Percentiles rank a stretch among this genome's conserved stretches.
Evolutionary conservation across 2,113 vertebrate species (phyloP).

Genomic region (Anguilla rostrata): DNA sequence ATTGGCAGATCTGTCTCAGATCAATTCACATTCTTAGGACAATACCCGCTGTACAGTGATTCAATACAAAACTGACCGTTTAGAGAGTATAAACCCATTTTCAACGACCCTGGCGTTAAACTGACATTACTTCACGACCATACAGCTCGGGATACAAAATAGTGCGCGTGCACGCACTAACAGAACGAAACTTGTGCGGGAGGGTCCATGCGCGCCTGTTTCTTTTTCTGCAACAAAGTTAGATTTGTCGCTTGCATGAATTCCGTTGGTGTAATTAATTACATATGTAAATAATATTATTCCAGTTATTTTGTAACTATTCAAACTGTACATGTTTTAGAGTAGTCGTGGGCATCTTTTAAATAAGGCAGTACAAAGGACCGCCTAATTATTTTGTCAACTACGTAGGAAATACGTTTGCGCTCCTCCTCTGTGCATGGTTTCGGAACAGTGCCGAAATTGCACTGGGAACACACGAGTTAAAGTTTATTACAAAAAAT

Average conservation of each 20-base stretch:
- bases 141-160: no score
- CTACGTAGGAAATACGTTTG: slow-evolving; percentile 22
- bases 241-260: background rate
- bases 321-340: background rate
- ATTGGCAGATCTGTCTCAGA: no score
- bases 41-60: no score
- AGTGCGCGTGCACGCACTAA: no score
- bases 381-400: background rate
- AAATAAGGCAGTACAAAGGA: slow-evolving; percentile 13
- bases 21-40: no score
- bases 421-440: slow-evolving; percentile 24
- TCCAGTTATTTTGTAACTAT: background rate
- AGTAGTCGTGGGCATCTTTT: background rate
- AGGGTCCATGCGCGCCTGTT: no score
- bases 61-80: no score
- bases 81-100: no score
- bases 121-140: no score
- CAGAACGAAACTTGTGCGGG: no score
- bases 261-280: background rate
- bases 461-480: background rate
- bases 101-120: no score
- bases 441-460: slow-evolving; percentile 9
- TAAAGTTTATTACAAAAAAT: background rate
- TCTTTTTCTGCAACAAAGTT: background rate
- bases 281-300: no score